A percentile compares a stretch with the other conserved stretches of the same genome.
These are phyloP conservation scores for Actenoides lindsayi DNA, from an alignment of 2,113 vertebrate genomes.

Conservation along the genomic window DNA sequence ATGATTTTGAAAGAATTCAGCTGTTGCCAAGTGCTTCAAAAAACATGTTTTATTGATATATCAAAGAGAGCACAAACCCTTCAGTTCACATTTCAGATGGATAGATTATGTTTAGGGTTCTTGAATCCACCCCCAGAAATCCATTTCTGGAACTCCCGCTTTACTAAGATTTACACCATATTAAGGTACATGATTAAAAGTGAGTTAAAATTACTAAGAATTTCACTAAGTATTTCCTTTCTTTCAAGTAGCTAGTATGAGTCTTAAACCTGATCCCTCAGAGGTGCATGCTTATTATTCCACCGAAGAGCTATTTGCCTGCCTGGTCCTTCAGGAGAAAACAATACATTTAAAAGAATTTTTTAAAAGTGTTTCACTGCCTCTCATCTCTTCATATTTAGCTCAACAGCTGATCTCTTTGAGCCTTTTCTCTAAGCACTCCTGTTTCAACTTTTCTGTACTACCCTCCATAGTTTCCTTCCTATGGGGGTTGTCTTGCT, in stretches of 20 bases:
- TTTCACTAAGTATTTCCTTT: neutral
- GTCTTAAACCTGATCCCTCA: neutral
- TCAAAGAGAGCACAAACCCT: neutral
- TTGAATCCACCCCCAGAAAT: neutral
- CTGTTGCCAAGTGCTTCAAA: neutral
- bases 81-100: neutral
- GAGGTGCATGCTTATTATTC: neutral
- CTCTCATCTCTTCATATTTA: neutral
- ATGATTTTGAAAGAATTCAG: neutral
- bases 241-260: neutral
- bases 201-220: neutral
- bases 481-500: neutral
- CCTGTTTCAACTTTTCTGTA: neutral
- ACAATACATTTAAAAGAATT: neutral
- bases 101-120: neutral
- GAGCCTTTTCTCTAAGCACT: neutral
- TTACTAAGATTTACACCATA: neutral
- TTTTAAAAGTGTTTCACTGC: neutral
- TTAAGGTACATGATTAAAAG: neutral
- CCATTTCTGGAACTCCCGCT: neutral
- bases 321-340: neutral
- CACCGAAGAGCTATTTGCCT: neutral
- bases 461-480: neutral
- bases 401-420: neutral
- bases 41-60: neutral